Evolutionary conservation across 92 coral and sea anemone species (phyloP), one percentile per base, ranked within the genome.

Genomic region (Parazoanthus darwini): DNA sequence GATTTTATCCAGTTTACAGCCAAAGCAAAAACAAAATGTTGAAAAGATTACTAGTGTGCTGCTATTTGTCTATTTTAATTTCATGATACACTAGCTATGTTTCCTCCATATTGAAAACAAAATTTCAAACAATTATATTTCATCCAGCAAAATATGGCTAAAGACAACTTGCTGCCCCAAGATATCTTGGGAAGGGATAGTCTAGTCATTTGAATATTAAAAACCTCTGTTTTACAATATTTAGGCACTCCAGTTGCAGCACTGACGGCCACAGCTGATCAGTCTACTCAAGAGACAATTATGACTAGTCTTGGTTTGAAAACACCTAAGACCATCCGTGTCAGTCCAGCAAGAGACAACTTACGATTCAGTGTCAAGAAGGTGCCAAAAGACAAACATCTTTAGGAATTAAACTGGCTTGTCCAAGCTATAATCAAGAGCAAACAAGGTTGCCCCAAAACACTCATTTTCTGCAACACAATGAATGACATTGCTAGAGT

Each of bases 401-500:
- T 29, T 29, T 29, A 29, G 33, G 33, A 29, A 29, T 29, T 29
- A 29, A 29, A 29, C 33, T 29, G 33, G 33, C 33, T 29, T 29
- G 33, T 29, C 33, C 33, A 29, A 29, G 33, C 33, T 29, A 46
- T 46, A 46, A 46, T 9, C 51, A 8, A 46, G 51, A 46, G 51
- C 51, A 46, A 46, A 46, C 51, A 46, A 46, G 51, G 51, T 9
- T 46, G 51, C 51, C 51, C 51, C 51, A 0, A 46, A 46, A 46
- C 51, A 4, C 51, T 3, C 7, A 46, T 46, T 46, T 46, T 46
- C 51, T 46, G 51, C 51, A 46, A 50, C 20, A 86, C 89, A 14
- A 86, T 86, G 82, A 71, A 74, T 51, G 89, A 74, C 33, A 44
- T 86, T 75, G 82, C 80, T 38, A 72, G 29, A 33, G 67, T 72